A percentile compares a stretch with the other conserved stretches of the same genome.
These are phyloP conservation scores for Dryobates pubescens DNA, from an alignment of 2,797 vertebrate species.

Conservation along the genomic window DNA sequence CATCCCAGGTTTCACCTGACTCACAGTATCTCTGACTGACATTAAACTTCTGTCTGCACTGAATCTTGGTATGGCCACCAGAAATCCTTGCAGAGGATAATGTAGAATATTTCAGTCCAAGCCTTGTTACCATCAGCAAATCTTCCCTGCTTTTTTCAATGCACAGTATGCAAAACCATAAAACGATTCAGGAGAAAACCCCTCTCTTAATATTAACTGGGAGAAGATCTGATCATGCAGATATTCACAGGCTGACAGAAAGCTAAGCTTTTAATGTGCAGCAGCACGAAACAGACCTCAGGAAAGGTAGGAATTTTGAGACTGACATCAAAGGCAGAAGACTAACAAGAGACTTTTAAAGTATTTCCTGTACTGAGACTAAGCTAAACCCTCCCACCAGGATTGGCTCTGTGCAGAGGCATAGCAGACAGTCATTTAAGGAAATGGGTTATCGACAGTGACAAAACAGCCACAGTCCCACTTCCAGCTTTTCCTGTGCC, in stretches of 20 bases:
- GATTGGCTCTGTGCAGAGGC: neutral
- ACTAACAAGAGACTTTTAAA: neutral
- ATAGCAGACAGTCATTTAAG: neutral
- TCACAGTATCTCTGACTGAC: neutral
- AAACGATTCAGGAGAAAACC: neutral
- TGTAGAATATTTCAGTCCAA: neutral
- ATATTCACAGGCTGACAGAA: neutral
- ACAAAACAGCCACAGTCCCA: constrained; percentile 1
- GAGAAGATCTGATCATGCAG: neutral
- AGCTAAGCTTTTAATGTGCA: neutral
- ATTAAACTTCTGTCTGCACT: neutral
- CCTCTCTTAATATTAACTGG: neutral
- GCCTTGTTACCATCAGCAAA: neutral
- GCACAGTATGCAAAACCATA: neutral
- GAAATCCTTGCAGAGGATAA: neutral
- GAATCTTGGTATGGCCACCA: neutral
- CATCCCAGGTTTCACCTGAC: neutral
- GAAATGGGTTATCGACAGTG: constrained; percentile 14
- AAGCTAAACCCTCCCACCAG: neutral
- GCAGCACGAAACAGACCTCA: neutral
- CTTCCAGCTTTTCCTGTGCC: constrained; percentile 36
- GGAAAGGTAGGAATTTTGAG: constrained; percentile 30
- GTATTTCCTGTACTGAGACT: constrained; percentile 8
- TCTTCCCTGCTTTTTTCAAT: neutral
- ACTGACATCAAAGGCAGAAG: constrained; percentile 26